Evolutionary conservation across 2,888 invertebrate species (phyloP), one percentile per base, ranked within the genome.

Genomic region (Pachycephus smyrnensis): DNA sequence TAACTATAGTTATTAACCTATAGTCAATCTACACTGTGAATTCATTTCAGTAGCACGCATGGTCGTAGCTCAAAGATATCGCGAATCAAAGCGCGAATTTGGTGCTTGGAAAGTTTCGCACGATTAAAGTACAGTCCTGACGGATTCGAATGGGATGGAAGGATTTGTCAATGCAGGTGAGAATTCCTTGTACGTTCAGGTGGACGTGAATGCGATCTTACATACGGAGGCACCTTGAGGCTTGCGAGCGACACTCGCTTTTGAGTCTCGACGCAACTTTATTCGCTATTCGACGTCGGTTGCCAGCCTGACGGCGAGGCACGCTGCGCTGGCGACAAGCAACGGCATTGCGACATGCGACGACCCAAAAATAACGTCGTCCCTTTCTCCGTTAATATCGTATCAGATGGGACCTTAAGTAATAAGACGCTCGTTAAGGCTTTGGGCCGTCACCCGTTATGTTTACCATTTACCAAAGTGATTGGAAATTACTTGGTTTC

Each of bases 301-400:
- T 71, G 71, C 71, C 12, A 71, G 71, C 32, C 71, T 71, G 71
- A 71, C 71, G 33, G 31, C 78, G 78, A 76, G n/a, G 78, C 74
- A 40, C 40, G 35, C 35, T 74, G 74, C 74, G 74, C 74, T 74
- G 35, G 74, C 74, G 36, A 74, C 74, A 37, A 31, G 35, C 74
- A 74, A 74, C 74, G 76, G 76, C 32, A 68, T 79, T 79, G 76
- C 79, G 79, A 79, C 77, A 79, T 76, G 79, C 79, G 69, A 23
- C 79, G 79, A 77, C 74, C 79, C 79, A 36, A 79, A 76, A 79
- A 79, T 79, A 79, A 76, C 76, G 36, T 23, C 15, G 55, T 68
- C 68, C 76, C 73, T 76, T 76, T 73, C 74, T 73, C 69, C 69
- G 33, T 73, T 73, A 32, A 69, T 31, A 30, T 35, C n/a, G 11